phyloP scores from a whole-genome alignment of 2,888 invertebrate species.

The Meteorus cinctellus region DNA sequence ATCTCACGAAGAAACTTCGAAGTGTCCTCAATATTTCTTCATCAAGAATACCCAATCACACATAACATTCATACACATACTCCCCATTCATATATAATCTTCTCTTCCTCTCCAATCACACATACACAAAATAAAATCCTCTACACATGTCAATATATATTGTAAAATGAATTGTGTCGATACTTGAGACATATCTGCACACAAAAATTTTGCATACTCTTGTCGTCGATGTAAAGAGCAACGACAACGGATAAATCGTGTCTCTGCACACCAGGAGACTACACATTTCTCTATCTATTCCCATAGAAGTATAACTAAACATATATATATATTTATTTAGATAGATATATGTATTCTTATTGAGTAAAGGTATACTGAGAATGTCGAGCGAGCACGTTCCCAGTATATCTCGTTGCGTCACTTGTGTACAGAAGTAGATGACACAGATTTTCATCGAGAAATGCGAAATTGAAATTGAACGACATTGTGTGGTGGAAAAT shows the following conservation, averaged over 20 bases:
- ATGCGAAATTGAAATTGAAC: conserved; percentile 30
- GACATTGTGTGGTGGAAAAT: conserved; percentile 16
- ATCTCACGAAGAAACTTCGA: no score
- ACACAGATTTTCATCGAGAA: conserved; percentile 30
- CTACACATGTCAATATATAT: neutral
- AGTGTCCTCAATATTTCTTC: no score
- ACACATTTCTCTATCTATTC: neutral
- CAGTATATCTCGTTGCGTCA: conserved; percentile 21
- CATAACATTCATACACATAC: no score
- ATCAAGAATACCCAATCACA: no score
- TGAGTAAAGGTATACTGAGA: neutral
- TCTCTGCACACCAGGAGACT: neutral
- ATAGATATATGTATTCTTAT: neutral
- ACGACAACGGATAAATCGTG: conserved; percentile 13
- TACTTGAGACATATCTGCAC: neutral
- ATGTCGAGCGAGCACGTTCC: conserved; percentile 19
- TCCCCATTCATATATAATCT: no score
- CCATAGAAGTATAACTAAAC: neutral
- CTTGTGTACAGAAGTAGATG: conserved; percentile 11
- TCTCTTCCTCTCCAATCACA: no score
- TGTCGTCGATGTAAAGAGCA: neutral
- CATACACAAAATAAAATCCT: no score
- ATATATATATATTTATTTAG: neutral
- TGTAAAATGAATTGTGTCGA: neutral
- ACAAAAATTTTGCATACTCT: neutral